Evolutionary conservation across 1,140 invertebrate species (phyloP).

Genomic region (Lysiphlebus fabarum): DNA sequence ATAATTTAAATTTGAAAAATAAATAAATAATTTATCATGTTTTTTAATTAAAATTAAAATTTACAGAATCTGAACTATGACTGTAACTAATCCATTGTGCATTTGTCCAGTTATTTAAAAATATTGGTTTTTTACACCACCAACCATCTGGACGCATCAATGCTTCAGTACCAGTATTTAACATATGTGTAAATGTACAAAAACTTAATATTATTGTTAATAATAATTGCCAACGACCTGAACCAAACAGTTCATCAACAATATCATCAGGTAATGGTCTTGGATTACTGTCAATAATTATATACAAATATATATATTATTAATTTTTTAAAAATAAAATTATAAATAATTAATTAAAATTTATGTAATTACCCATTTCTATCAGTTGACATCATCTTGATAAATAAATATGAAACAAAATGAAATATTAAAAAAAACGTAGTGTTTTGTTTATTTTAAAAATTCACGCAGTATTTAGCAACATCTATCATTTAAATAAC

Average conservation of each 20-base stretch:
- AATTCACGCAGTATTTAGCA: neutral
- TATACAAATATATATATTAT: too few species aligned
- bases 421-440: too few species aligned
- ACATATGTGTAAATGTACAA: slow-evolving; percentile 19
- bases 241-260: slow-evolving; percentile 26
- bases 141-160: slow-evolving; percentile 23
- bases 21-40: too few species aligned
- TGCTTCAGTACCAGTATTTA: slow-evolving; percentile 25
- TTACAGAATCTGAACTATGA: slow-evolving; percentile 22
- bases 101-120: slow-evolving; percentile 26
- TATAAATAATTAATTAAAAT: too few species aligned
- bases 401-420: too few species aligned
- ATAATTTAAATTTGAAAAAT: neutral
- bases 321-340: too few species aligned
- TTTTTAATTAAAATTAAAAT: neutral
- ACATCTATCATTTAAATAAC: neutral
- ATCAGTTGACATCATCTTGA: too few species aligned
- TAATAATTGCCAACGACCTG: slow-evolving; percentile 26
- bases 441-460: too few species aligned
- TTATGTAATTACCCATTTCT: too few species aligned
- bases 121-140: slow-evolving; percentile 30
- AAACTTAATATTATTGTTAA: slow-evolving; percentile 23
- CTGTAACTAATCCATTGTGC: slow-evolving; percentile 28
- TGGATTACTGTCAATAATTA: slow-evolving; percentile 22
- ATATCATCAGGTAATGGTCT: slow-evolving; percentile 21